Conservation (phyloP, 2,888 invertebrate genomes). For the Hartigia nigra region DNA sequence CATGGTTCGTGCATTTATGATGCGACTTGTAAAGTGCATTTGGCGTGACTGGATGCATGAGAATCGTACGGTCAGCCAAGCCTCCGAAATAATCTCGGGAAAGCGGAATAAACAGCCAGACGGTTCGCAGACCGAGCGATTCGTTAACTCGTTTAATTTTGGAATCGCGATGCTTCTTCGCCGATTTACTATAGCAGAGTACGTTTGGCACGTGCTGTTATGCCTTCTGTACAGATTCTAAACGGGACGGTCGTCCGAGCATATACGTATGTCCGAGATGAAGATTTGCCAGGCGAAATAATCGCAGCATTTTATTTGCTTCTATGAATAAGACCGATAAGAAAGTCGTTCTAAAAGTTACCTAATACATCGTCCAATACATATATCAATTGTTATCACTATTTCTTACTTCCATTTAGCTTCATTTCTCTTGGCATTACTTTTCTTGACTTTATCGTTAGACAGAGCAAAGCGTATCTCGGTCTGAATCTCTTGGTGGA, state of each 20-base stretch:
- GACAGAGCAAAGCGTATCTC: neutral
- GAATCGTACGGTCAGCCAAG: slow-evolving; percentile 26
- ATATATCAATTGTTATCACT: neutral
- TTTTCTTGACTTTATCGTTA: neutral
- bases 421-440: neutral
- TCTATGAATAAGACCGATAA: neutral
- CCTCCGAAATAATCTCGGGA: slow-evolving; percentile 39
- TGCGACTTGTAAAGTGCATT: neutral
- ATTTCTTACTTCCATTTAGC: neutral
- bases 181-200: neutral
- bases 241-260: neutral
- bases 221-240: neutral
- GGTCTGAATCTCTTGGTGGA: neutral
- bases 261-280: neutral
- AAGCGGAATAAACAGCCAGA: slow-evolving; percentile 45
- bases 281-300: neutral
- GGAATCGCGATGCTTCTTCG: slow-evolving; percentile 19
- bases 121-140: slow-evolving; percentile 31
- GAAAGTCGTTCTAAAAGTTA: neutral
- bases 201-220: neutral
- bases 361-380: neutral
- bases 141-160: slow-evolving; percentile 37
- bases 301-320: neutral
- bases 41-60: neutral
- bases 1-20: neutral